Percentiles rank a stretch among this genome's conserved stretches.
Conservation (phyloP, 1,140 invertebrate genomes). For the Thalassaphorura encarpata region DNA sequence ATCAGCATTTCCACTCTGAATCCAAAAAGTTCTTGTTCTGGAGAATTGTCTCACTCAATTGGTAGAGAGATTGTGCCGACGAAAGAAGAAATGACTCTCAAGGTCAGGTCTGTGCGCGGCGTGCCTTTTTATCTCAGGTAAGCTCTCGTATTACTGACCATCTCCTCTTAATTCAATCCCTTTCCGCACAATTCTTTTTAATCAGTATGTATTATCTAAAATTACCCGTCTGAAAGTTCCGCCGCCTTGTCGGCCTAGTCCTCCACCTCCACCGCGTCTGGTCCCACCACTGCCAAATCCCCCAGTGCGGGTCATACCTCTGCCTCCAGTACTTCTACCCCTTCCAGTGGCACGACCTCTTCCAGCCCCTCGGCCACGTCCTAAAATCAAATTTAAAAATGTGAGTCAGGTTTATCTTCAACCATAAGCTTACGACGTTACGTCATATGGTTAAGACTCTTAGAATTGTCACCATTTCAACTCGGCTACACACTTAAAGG, state of each 20-base stretch:
- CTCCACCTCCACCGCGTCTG: background rate
- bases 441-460: too few relatives aligned
- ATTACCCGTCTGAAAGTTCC: background rate
- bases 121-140: too few relatives aligned
- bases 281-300: conserved; percentile 1
- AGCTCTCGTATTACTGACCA: too few relatives aligned
- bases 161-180: too few relatives aligned
- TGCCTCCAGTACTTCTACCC: background rate
- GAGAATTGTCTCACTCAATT: background rate
- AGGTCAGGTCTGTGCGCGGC: too few relatives aligned
- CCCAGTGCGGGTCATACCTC: conserved; percentile 8
- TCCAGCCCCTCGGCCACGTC: conserved; percentile 3
- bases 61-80: background rate
- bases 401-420: too few relatives aligned
- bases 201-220: background rate
- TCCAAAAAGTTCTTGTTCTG: background rate
- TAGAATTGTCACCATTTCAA: too few relatives aligned
- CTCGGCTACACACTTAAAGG: too few relatives aligned
- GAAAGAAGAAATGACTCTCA: too few relatives aligned
- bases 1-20: conserved; percentile 22
- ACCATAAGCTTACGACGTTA: too few relatives aligned
- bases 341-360: conserved; percentile 13
- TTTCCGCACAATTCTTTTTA: too few relatives aligned
- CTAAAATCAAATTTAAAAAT: too few relatives aligned
- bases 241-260: conserved; percentile 3